Base-by-base conservation (phyloP, 2,797 vertebrate species). In the Tokudaia muenninki region DNA sequence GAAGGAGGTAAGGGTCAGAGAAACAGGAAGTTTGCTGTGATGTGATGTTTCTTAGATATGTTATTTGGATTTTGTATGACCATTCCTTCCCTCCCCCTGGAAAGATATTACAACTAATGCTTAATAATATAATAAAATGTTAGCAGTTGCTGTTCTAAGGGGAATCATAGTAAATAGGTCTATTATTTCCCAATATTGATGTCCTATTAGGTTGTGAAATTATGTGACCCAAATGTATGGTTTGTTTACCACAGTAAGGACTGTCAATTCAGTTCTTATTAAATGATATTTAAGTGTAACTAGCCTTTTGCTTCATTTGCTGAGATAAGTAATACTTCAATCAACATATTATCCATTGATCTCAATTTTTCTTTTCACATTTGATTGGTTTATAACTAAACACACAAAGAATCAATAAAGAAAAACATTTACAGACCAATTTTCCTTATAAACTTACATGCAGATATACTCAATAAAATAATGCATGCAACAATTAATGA, bases 221-320 rank as follows among this genome's bases (percentile, higher is more conserved):
- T 34, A 44, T 9, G 41, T 74, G 59, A 70, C 34, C 26, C 17
- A 21, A 26, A 24, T 77, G 77, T 44, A 94, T 92, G 21, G 19
- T 82, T 82, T 92, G 22, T 70, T 1, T 83, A 83, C 22, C 21
- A 50, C 13, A 78, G 13, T 88, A 86, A 86, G 55, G 37, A 50
- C 10, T 90, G 96, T 63, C 75, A 61, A n/a, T 81, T 78, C 37
- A 87, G 65, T 82, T 90, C 19, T 61, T 75, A 34, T 92, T 67
- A 88, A 67, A n/a, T 74, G 74, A 50, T 22, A 78, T 44, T 10
- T 94, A 19, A 26, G 55, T 57, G 31, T 4, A 77, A 50, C 72
- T 50, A 77, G 10, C 1, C 7, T 2, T 21, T 92, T 88, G 52
- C 81, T 96, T 94, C 29, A 86, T 37, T 21, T 37, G 6, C 79